Evolutionary conservation across 1,140 invertebrate genomes (phyloP).

Genomic region (Leguminivora glycinivorella): DNA sequence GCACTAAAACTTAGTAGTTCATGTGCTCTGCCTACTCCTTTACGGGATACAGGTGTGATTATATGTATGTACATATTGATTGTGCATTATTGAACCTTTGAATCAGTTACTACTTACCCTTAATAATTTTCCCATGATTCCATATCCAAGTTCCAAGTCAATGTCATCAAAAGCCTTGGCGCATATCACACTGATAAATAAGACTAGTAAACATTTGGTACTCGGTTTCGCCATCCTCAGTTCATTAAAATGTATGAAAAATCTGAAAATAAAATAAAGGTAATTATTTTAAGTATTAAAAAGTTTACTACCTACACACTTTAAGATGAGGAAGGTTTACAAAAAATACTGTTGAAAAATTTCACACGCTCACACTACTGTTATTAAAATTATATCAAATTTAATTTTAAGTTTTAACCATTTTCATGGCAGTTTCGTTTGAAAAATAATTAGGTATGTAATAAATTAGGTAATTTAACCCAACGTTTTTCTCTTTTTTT

Average conservation of each 20-base stretch:
- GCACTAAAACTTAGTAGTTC: no score
- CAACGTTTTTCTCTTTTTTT: no score
- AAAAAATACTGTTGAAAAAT: no score
- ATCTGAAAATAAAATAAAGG: constrained; percentile 27
- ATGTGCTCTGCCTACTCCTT: no score
- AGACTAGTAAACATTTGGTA: constrained; percentile 35
- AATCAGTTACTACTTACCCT: constrained; percentile 46
- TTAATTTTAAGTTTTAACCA: no score
- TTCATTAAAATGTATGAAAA: constrained; percentile 22
- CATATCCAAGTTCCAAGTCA: constrained; percentile 46
- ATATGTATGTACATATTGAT: neutral
- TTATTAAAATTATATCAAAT: no score
- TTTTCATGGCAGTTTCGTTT: no score
- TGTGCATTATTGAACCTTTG: no score
- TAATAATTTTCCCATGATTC: constrained; percentile 48
- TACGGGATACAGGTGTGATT: no score
- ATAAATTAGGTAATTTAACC: no score
- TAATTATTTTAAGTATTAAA: neutral
- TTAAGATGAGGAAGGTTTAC: neutral
- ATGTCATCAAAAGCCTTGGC: constrained; percentile 45
- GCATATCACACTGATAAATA: constrained; percentile 33
- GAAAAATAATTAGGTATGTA: no score
- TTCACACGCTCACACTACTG: no score
- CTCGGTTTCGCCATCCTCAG: constrained; percentile 42
- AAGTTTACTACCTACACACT: neutral